Percentiles rank a stretch among this genome's conserved stretches.
Conservation (phyloP, 1,140 invertebrate species). For the Drosophila novamexicana region DNA sequence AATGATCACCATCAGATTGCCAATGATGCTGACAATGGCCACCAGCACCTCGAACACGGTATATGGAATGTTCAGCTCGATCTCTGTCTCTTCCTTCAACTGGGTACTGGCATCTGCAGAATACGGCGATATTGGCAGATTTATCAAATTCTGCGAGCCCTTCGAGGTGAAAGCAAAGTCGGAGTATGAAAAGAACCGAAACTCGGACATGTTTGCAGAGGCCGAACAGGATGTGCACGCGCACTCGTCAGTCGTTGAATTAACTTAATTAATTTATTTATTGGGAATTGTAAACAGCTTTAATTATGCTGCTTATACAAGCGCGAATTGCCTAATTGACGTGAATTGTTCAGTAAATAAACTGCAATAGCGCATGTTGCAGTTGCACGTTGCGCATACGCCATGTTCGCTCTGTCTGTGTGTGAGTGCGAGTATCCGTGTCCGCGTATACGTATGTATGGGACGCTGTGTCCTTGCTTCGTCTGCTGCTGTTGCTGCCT, state of each 20-base stretch:
- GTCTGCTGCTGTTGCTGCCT: background rate
- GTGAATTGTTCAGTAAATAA: conserved; percentile 42
- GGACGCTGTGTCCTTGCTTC: background rate
- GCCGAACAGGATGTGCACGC: no score
- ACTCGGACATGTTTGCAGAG: conserved; percentile 77
- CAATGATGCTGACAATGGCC: conserved; percentile 91
- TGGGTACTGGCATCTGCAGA: conserved; percentile 38
- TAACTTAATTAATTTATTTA: background rate
- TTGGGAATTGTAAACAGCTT: conserved; percentile 26
- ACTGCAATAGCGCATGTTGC: conserved; percentile 54
- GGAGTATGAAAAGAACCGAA: conserved; percentile 69
- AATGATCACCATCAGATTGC: conserved; percentile 93
- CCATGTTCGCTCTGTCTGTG: conserved; percentile 53
- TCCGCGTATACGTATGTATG: background rate
- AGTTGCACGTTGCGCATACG: conserved; percentile 71
- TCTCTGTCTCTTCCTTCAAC: conserved; percentile 42
- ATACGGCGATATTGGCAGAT: conserved; percentile 62
- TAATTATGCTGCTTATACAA: conserved; percentile 60
- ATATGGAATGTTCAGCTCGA: conserved; percentile 79
- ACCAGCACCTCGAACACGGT: conserved; percentile 91
- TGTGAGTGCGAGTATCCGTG: background rate
- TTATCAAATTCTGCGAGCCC: conserved; percentile 54
- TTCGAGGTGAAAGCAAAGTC: conserved; percentile 66
- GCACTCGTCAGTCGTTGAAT: background rate
- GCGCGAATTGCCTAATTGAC: conserved; percentile 65